Evolutionary conservation across 2,888 invertebrate species (phyloP).

Genomic region (Bellardia bayeri): DNA sequence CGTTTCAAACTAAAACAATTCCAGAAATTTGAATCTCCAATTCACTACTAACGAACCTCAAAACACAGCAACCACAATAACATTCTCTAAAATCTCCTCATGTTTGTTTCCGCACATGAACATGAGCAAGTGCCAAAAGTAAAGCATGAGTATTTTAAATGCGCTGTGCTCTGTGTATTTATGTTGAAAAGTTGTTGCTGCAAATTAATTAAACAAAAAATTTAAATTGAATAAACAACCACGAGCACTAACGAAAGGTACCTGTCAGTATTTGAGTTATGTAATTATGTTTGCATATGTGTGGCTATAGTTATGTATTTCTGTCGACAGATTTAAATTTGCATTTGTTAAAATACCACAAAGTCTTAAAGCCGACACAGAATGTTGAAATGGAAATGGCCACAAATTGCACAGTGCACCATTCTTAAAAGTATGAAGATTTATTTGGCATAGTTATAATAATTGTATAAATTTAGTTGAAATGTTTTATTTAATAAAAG

Average conservation of each 20-base stretch:
- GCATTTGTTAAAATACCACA: slow-evolving; percentile 6
- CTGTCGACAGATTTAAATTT: not conserved
- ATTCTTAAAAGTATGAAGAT: not conserved
- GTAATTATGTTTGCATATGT: not conserved
- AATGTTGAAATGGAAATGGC: not conserved
- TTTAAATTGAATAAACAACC: slow-evolving; percentile 42
- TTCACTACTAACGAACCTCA: not conserved
- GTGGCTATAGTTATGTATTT: not conserved
- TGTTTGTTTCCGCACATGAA: not conserved
- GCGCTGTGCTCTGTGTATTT: not conserved
- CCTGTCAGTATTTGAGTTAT: slow-evolving; percentile 9
- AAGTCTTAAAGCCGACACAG: slow-evolving; percentile 12
- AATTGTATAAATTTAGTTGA: too few species aligned
- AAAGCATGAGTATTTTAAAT: slow-evolving; percentile 5
- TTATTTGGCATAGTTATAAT: too few species aligned
- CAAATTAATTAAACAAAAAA: slow-evolving; percentile 53
- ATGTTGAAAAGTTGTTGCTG: slow-evolving; percentile 11
- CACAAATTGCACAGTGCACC: slow-evolving; percentile 2
- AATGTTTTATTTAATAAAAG: too few species aligned
- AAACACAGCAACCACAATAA: slow-evolving; percentile 36
- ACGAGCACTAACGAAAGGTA: slow-evolving; percentile 15
- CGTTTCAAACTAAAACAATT: not conserved
- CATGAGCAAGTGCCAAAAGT: slow-evolving; percentile 14
- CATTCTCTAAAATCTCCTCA: slow-evolving; percentile 16
- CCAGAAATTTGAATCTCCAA: slow-evolving; percentile 9